phyloP scores from a whole-genome alignment of 2,113 vertebrate genomes.

The Thunnus thynnus region DNA sequence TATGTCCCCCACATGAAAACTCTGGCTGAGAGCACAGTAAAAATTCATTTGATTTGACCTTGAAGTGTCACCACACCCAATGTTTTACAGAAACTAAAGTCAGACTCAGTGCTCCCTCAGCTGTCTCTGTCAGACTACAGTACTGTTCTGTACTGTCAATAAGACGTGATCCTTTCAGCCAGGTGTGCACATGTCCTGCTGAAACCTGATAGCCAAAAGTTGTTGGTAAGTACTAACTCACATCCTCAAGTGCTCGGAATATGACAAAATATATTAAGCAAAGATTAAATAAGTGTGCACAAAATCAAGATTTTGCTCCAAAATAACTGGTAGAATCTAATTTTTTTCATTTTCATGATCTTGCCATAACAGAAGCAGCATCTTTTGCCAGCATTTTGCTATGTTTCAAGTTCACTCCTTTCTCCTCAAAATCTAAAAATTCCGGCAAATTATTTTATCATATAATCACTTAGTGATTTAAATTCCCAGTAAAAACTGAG shows the following conservation, averaged over 20 bases:
- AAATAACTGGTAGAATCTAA: no score
- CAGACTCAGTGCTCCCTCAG: background rate
- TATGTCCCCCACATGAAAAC: conserved; percentile 19
- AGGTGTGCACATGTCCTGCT: background rate
- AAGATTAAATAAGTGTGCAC: no score
- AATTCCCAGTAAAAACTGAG: no score
- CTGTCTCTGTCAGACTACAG: conserved; percentile 13
- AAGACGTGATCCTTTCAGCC: conserved; percentile 24
- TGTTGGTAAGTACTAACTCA: conserved; percentile 7
- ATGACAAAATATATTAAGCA: background rate
- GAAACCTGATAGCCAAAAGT: conserved; percentile 13
- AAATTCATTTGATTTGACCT: conserved; percentile 48
- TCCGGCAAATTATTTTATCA: no score
- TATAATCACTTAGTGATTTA: no score
- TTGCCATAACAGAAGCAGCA: no score
- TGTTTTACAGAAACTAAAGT: conserved; percentile 21
- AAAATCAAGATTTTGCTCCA: no score
- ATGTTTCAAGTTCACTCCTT: no score
- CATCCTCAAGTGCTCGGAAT: conserved; percentile 6
- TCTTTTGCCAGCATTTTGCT: no score
- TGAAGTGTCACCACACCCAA: conserved; percentile 21
- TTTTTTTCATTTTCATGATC: no score
- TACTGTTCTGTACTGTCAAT: conserved; percentile 19
- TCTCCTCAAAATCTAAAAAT: no score
- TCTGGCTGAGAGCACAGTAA: conserved; percentile 7